Evolutionary conservation across 2,113 vertebrate genomes (phyloP).

Genomic region (Syngnathus floridae): DNA sequence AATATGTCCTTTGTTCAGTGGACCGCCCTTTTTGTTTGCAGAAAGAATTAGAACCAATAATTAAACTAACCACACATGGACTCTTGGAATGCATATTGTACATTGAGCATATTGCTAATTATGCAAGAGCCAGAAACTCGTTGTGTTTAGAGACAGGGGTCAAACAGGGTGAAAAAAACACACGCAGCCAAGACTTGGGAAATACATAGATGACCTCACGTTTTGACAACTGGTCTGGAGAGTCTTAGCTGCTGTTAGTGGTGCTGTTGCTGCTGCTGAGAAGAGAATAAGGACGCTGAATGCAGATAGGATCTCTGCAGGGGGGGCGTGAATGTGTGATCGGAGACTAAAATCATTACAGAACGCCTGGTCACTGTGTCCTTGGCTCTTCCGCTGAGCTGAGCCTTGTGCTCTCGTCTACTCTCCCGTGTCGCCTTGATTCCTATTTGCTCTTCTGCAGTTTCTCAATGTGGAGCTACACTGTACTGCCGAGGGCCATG

Average conservation of each 20-base stretch:
- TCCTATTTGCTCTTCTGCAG: background rate
- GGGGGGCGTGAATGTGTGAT: slow-evolving; percentile 63
- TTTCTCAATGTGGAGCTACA: background rate
- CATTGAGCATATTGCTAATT: slow-evolving; percentile 12
- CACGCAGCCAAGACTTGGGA: background rate
- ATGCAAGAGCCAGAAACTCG: slow-evolving; percentile 16
- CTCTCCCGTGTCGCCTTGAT: slow-evolving; percentile 23
- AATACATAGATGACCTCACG: slow-evolving; percentile 1
- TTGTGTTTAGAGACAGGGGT: slow-evolving; percentile 14
- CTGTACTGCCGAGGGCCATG: background rate
- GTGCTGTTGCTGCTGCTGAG: slow-evolving; percentile 23
- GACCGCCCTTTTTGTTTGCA: slow-evolving; percentile 16
- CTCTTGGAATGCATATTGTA: background rate
- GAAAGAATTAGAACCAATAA: slow-evolving; percentile 1
- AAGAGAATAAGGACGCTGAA: slow-evolving; percentile 48
- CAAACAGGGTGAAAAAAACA: slow-evolving; percentile 7
- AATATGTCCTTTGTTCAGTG: background rate
- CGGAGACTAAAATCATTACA: slow-evolving; percentile 73
- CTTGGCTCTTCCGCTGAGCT: slow-evolving; percentile 64
- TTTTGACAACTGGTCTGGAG: background rate
- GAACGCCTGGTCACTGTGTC: slow-evolving; percentile 67
- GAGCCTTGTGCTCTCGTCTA: slow-evolving; percentile 29
- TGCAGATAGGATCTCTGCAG: slow-evolving; percentile 65
- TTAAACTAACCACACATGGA: slow-evolving; percentile 19
- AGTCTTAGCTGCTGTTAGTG: slow-evolving; percentile 5